Percentiles rank a stretch among this genome's conserved stretches.
Conservation (phyloP, 2,113 vertebrate genomes). For the Odontophorus gujanensis region DNA sequence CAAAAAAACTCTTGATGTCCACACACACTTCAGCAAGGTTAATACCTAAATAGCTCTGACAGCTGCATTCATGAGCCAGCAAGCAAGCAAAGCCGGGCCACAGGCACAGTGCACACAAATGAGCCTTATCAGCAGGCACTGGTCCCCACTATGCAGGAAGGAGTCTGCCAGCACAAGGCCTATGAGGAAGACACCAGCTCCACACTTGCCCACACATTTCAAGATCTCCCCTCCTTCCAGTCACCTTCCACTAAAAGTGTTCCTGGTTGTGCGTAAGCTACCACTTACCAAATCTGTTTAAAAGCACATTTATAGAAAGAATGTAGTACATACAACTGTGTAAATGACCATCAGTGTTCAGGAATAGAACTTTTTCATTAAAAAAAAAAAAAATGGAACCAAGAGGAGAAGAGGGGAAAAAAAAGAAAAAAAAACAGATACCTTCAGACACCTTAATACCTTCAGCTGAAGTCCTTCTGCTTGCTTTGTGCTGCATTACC, state of each 20-base stretch:
- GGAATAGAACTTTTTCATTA: not conserved
- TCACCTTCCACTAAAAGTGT: rapidly evolving
- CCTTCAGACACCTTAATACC: not conserved
- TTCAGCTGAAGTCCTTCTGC: not conserved
- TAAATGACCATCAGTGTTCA: not conserved
- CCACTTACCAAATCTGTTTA: not conserved
- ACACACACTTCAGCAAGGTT: not conserved
- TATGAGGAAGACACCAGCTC: not conserved
- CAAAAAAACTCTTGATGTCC: not conserved
- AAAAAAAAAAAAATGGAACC: not conserved
- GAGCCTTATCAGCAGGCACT: rapidly evolving
- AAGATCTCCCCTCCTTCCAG: not conserved
- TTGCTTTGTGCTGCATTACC: not conserved
- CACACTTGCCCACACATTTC: not conserved
- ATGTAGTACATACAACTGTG: rapidly evolving
- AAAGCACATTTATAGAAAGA: not conserved
- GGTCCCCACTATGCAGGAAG: not conserved
- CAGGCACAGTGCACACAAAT: rapidly evolving
- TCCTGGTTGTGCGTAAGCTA: not conserved
- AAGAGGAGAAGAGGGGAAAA: not conserved
- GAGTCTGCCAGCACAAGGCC: not conserved
- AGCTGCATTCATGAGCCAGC: not conserved
- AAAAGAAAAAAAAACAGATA: not conserved
- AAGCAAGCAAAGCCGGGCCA: not conserved
- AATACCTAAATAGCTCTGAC: not conserved